These are phyloP conservation scores for Ooceraea biroi DNA, from an alignment of 1,140 invertebrate species.

Conservation along the genomic window DNA sequence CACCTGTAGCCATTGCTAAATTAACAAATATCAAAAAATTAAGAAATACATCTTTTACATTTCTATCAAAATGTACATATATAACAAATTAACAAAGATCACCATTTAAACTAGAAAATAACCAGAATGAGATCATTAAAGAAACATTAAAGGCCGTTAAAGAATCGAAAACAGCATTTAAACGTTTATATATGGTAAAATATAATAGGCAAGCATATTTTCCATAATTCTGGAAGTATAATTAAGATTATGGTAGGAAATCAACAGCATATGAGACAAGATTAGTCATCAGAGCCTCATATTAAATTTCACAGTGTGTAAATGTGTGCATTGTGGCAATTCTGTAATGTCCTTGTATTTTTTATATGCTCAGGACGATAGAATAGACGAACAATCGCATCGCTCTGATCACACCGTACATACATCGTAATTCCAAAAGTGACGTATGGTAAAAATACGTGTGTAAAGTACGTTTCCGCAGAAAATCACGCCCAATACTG, in stretches of 20 bases:
- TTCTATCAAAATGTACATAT: too few species aligned
- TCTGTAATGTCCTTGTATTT: neutral
- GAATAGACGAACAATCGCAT: neutral
- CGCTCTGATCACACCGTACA: neutral
- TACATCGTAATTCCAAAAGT: neutral
- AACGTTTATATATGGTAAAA: neutral
- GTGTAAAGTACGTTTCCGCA: neutral
- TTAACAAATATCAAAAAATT: slow-evolving; percentile 20
- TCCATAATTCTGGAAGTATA: neutral
- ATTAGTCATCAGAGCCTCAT: neutral
- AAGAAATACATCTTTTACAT: too few species aligned
- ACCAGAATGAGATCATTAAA: too few species aligned
- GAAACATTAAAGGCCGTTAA: too few species aligned
- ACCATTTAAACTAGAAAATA: too few species aligned
- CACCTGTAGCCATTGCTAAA: slow-evolving; percentile 82
- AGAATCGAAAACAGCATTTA: neutral
- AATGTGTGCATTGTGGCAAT: neutral
- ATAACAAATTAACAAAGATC: neutral
- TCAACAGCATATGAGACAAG: slow-evolving; percentile 9
- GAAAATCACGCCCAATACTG: slow-evolving; percentile 23
- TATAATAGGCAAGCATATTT: neutral
- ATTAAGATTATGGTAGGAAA: neutral
- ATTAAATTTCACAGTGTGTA: neutral
- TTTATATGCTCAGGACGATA: neutral
- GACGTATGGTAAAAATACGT: neutral